Evolutionary conservation across 2,113 vertebrate species (phyloP).

Genomic region (Embiotoca jacksoni): DNA sequence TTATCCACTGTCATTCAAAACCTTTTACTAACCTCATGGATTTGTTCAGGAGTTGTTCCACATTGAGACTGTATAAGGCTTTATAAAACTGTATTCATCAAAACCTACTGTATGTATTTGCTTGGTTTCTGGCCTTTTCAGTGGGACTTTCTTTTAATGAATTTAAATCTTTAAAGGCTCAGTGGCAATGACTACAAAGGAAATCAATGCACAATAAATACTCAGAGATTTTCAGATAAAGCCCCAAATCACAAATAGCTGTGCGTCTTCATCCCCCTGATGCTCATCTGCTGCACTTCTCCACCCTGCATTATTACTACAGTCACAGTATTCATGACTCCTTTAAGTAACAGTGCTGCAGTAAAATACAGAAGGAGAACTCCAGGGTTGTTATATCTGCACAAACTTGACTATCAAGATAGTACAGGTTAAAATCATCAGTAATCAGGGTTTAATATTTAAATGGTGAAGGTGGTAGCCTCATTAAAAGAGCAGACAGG

Average conservation of each 20-base stretch:
- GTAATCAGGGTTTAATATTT: conserved; percentile 13
- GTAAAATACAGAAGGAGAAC: background rate
- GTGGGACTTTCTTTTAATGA: background rate
- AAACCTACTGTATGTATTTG: background rate
- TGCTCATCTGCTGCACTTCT: too few relatives aligned
- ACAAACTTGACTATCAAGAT: background rate
- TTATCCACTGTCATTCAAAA: too few relatives aligned
- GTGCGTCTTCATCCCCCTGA: too few relatives aligned
- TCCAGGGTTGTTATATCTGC: conserved; percentile 9
- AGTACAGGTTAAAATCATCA: conserved; percentile 6
- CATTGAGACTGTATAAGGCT: too few relatives aligned
- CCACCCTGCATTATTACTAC: background rate
- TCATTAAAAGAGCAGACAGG: conserved; percentile 9
- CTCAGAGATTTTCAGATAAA: too few relatives aligned
- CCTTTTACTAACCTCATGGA: too few relatives aligned
- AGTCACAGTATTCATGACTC: background rate
- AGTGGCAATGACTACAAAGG: background rate
- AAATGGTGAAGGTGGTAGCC: background rate
- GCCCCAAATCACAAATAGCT: too few relatives aligned
- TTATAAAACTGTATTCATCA: too few relatives aligned
- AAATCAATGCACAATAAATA: background rate
- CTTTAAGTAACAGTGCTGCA: background rate
- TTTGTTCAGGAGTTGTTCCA: too few relatives aligned
- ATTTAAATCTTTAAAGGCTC: background rate
- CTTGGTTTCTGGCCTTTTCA: background rate